Evolutionary conservation across 1,140 invertebrate species (phyloP), one percentile per base, ranked within the genome.

Genomic region (Drosophila nebulosa): DNA sequence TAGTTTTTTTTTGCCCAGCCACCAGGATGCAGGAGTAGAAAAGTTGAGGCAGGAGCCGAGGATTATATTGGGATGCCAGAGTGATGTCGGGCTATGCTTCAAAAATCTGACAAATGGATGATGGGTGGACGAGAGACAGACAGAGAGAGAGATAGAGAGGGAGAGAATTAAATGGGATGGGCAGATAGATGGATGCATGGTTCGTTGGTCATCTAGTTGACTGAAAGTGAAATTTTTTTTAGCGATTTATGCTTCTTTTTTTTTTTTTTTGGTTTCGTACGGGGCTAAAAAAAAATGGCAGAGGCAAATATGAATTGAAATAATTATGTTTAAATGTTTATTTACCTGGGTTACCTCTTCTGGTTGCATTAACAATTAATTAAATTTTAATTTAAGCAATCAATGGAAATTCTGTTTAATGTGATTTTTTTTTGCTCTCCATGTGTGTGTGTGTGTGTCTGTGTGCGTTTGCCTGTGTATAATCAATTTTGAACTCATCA

Each of bases 61-160:
- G 65, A 79, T 79, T 65, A 74, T 69, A 64, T 79, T 64, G 55
- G 74, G 62, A 69, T 69, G 69, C 26, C 70, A 69, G 61, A 74
- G 77, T 51, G 77, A 63, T 74, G 75, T 69, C 52, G 14, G 27
- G 27, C n/a, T 50, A 53, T 64, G 60, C 68, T 67, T 59, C 57
- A 78, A 71, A 77, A 72, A 66, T 67, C 59, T 65, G 71, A 60
- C 71, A 74, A 74, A 75, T 68, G 72, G 71, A 68, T 62, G 71
- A 53, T 59, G 64, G 65, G 66, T 55, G 69, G 36, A 5, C 4
- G 14, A 9, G 69, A 50, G 53, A 42, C 62, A 50, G 53, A 42
- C 62, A 67, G 64, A 56, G 36, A 56, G 55, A 67, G 50, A 42
- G 46, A 74, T 36, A 39, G 56, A 56, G 60, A 56, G 52, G 51